Conservation (phyloP, 2,888 invertebrate genomes). For the Epistrophe grossulariae region DNA sequence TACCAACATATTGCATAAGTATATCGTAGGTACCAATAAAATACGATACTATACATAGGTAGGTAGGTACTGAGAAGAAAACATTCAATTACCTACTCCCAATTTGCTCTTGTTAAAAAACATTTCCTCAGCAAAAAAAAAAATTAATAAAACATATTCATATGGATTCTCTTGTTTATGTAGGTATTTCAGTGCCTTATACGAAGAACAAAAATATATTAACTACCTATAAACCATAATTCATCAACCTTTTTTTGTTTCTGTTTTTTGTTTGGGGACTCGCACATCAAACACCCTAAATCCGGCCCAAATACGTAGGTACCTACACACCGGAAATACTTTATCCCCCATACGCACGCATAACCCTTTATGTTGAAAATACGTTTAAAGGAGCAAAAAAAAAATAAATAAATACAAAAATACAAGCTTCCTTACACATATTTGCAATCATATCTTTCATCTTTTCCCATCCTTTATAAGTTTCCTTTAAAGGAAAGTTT, state of each 20-base stretch:
- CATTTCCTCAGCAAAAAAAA: background rate
- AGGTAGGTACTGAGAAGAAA: constrained; percentile 11
- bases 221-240: constrained; percentile 58
- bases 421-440: background rate
- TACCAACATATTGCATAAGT: too few species aligned
- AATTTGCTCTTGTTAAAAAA: constrained; percentile 42
- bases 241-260: constrained; percentile 55
- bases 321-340: constrained; percentile 1
- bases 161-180: background rate
- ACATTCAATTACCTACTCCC: constrained; percentile 68
- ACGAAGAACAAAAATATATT: background rate
- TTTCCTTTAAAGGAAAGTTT: background rate
- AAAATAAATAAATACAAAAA: background rate
- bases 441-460: constrained; percentile 17
- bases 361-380: constrained; percentile 37
- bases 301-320: background rate
- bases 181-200: background rate
- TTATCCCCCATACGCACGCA: constrained; percentile 16
- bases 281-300: background rate
- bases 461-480: constrained; percentile 32
- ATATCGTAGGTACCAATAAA: too few species aligned
- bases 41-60: too few species aligned
- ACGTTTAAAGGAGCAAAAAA: background rate
- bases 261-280: background rate
- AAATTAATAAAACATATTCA: background rate